Base-by-base conservation (phyloP, 1,140 invertebrate species). In the Lepidurus couesii region DNA sequence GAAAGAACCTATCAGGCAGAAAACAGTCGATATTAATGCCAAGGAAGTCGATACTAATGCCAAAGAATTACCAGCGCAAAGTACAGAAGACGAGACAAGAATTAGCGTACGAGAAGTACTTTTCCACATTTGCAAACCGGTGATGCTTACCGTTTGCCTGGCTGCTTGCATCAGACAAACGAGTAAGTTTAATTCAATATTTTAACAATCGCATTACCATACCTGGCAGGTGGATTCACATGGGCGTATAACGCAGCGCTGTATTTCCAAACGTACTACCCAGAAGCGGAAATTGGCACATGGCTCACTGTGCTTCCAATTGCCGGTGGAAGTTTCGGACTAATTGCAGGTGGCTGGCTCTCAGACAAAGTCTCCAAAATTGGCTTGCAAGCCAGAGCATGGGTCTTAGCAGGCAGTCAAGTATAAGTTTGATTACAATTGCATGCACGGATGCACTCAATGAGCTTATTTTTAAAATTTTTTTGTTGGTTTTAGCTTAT, bases 91-190 rank as follows among this genome's bases (percentile, higher is more conserved):
- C 1, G 26, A 53, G 1, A 13, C 21, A 42, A 45, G 44, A 5
- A 78, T 75, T n/a, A 75, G 75, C 73, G 26, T 42, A 34, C 74
- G 78, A 65, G 78, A 79, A 74, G 81, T 82, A 7, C 42, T 84
- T 4, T 81, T 81, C 45, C 92, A 43, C 87, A 95, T 86, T 78
- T 84, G 90, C 0, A 91, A 91, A 82, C 93, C 94, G 0, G 89
- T 93, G 43, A 88, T 96, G 77, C 86, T 96, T 9, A 87, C 95
- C 81, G 86, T 96, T 34, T 93, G 92, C 83, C 82, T 96, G 3
- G 95, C 94, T 44, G 94, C 95, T 13, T 95, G 94, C 74, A 92
- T 97, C 78, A 90, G 95, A 83, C 95, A 97, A 65, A 65, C 53
- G 3, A 65, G 53, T 65, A 65, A 65, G 13, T 16, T n/a, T n/a